Base-by-base conservation (phyloP, 2,797 vertebrate genomes). In the Oryzias dopingdopingensis region DNA sequence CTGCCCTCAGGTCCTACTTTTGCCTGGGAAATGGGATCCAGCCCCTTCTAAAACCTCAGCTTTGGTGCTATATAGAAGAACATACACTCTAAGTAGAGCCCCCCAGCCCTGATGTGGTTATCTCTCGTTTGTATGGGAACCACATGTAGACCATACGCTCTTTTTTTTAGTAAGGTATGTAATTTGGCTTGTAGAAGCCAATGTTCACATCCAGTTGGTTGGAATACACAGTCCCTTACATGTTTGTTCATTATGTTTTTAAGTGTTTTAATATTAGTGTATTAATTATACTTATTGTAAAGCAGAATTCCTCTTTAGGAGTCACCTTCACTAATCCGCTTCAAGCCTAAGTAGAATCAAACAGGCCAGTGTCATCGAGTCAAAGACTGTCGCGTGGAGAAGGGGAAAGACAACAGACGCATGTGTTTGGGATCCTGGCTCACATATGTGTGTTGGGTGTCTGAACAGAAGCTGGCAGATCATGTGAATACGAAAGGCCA, bases 21-120 rank as follows among this genome's bases (percentile, higher is more conserved):
- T 92, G 90, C 91, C 90, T 91, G 92, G 92, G 91, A 94, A 93
- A 93, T 86, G 90, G 91, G 91, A 93, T 92, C 91, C 90, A 93
- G 94, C 85, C 84, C 74, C 84, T 70, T 82, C 63, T 70, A 86
- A 89, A 89, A 86, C 84, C 80, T 67, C 22, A 12, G 70, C 78
- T 82, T 81, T 81, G 79, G 82, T 73, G 76, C 80, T 78, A 43
- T 67, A 72, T 72, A 81, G 74, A 66, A 72, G 53, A 67, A 81
- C 74, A 75, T 66, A 81, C 67, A 68, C 61, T 82, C 61, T 42
- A 64, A 65, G 71, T 29, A 72, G 53, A 77, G 81, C 70, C 73
- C 80, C 74, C 72, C 54, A 79, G 73, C 76, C 76, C 82, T 80
- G 83, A 82, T 84, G 83, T 77, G 83, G 85, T 85, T 88, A 86